These are phyloP conservation scores for Stomatorhinus ivindoensis DNA, from an alignment of 2,113 vertebrate species.

Conservation along the genomic window DNA sequence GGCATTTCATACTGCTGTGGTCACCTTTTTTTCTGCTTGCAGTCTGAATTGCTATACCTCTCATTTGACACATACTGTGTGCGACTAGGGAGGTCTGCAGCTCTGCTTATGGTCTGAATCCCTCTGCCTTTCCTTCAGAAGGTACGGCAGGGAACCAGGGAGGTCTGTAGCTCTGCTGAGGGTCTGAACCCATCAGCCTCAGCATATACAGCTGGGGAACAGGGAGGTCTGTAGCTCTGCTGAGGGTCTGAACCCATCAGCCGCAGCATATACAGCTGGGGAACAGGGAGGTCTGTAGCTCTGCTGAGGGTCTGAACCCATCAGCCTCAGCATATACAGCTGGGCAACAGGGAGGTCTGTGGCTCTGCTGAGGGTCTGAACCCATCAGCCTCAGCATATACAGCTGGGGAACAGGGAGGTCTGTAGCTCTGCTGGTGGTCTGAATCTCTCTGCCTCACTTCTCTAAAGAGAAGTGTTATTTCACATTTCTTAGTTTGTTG, in stretches of 20 bases:
- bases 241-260: not conserved
- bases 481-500: not conserved
- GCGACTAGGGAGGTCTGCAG: not conserved
- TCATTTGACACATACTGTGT: too few species aligned
- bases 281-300: too few species aligned
- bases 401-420: not conserved
- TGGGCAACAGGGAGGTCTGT: not conserved
- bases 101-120: not conserved
- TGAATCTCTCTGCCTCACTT: too few species aligned
- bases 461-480: not conserved
- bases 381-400: not conserved
- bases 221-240: not conserved
- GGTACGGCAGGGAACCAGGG: not conserved
- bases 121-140: not conserved
- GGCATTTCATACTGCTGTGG: not conserved
- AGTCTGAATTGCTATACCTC: too few species aligned
- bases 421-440: not conserved
- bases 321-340: not conserved
- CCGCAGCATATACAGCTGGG: too few species aligned
- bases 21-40: too few species aligned
- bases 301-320: too few species aligned
- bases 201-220: not conserved
- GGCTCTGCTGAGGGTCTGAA: not conserved
- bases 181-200: not conserved
- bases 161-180: not conserved